Conservation (phyloP, 2,797 vertebrate genomes). For the Crocodylus rhombifer region DNA sequence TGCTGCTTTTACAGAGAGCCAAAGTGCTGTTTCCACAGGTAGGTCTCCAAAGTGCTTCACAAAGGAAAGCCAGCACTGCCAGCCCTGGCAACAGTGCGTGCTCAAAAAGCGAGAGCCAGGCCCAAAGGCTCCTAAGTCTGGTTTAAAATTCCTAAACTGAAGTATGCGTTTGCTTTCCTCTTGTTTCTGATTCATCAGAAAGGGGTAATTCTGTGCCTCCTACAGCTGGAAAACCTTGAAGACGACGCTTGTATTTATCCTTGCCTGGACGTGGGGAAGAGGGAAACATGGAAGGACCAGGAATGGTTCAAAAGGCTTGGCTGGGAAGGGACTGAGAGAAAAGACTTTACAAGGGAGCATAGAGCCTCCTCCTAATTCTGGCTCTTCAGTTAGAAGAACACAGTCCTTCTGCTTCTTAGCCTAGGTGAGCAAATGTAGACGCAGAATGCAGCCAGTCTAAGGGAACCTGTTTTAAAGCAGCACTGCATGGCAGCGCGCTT, state of each 20-base stretch:
- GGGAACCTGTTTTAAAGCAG: neutral
- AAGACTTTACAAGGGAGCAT: neutral
- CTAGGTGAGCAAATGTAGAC: neutral
- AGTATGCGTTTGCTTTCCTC: neutral
- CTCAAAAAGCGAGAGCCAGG: fast-evolving
- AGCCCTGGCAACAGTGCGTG: neutral
- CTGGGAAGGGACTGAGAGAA: neutral
- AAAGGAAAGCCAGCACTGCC: neutral
- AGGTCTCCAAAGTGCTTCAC: neutral
- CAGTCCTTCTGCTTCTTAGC: neutral
- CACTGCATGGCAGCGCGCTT: neutral
- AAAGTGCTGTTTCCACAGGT: neutral
- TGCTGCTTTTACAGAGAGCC: fast-evolving
- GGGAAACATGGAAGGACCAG: neutral
- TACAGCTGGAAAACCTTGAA: neutral
- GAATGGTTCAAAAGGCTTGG: neutral
- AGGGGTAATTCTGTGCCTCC: neutral
- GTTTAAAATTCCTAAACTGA: neutral
- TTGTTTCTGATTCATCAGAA: neutral
- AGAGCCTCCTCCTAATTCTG: neutral
- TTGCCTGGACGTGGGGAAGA: neutral
- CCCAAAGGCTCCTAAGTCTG: neutral
- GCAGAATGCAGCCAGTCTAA: neutral
- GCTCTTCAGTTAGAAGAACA: neutral
- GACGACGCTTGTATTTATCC: neutral